A percentile compares a stretch with the other conserved stretches of the same genome.
Evolutionary conservation across 1,140 invertebrate species (phyloP).

Genomic region (Aphidius gifuensis): DNA sequence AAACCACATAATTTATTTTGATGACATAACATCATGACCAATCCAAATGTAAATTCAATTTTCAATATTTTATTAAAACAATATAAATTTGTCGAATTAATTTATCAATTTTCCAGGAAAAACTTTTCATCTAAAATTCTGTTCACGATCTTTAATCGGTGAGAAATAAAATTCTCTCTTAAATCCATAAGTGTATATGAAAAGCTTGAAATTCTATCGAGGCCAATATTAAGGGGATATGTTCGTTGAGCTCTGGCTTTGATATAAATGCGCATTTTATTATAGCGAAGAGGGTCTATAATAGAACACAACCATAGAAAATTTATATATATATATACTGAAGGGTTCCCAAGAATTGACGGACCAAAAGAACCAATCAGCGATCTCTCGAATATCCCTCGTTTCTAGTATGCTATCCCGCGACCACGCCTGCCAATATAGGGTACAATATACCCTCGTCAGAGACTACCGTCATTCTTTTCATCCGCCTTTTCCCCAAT

Average conservation of each 20-base stretch:
- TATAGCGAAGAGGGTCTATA: constrained; percentile 28
- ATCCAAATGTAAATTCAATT: too few relatives aligned
- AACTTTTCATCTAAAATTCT: too few relatives aligned
- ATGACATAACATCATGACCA: too few relatives aligned
- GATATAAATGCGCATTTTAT: constrained; percentile 51
- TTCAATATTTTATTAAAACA: too few relatives aligned
- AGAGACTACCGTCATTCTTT: constrained; percentile 45
- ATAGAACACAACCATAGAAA: neutral
- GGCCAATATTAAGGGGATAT: constrained; percentile 27
- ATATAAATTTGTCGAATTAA: too few relatives aligned
- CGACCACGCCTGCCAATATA: constrained; percentile 57
- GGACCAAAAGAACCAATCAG: constrained; percentile 47
- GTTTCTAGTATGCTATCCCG: constrained; percentile 41
- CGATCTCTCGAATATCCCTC: constrained; percentile 40
- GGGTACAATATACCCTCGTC: constrained; percentile 39
- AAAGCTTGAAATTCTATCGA: constrained; percentile 32
- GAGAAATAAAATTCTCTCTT: too few relatives aligned
- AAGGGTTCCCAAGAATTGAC: constrained; percentile 11
- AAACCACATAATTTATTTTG: too few relatives aligned
- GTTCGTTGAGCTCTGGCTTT: constrained; percentile 12
- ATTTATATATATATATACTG: constrained; percentile 26
- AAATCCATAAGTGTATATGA: constrained; percentile 17
- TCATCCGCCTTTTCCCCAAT: constrained; percentile 26
- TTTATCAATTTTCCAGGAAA: too few relatives aligned
- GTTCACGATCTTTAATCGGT: too few relatives aligned